Evolutionary conservation across 2,888 invertebrate species (phyloP), one percentile per base, ranked within the genome.

Genomic region (Ophioninae sp.): DNA sequence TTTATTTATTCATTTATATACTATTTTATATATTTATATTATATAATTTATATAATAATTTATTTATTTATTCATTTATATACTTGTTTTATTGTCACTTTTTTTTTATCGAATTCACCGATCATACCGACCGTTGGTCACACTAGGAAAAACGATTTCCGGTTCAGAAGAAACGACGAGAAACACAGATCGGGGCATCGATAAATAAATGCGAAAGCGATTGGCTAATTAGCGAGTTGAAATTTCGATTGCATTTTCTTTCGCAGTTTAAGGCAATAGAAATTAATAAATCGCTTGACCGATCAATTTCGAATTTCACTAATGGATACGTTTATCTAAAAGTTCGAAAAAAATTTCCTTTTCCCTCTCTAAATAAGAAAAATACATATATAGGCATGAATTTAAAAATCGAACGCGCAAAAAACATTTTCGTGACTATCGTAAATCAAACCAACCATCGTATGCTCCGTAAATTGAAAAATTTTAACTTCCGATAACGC

Each of bases 381-480:
- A 17, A 51, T 51, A 51, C 51, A 51, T 13, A 51, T 51, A 17
- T 51, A 51, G 17, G 13, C 17, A 17, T 17, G 51, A 51, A 51
- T 51, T 2, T 17, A 51, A 51, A 51, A 51, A 51, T 13, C 2
- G 13, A 51, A 30, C 17, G 51, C 51, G 13, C 51, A 51, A 51
- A 77, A 69, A 37, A 9, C 22, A 30, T 30, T 56, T 58, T 51
- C 68, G 61, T 69, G 68, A 61, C 61, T 8, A 37, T 3, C 30
- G 30, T 30, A 10, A 63, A 75, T 65, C 41, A 65, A 75, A 67
- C 39, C 56, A 22, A 39, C 65, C 58, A 23, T 41, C 17, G 13
- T 56, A 56, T 37, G 22, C 6, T 39, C 68, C 63, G 72, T 69
- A 83, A 83, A 83, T 83, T 83, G 72, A 72, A 68, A 80, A 83